A percentile compares a stretch with the other conserved stretches of the same genome.
Conservation (phyloP, 2,888 invertebrate species). For the Brachylomia viminalis region DNA sequence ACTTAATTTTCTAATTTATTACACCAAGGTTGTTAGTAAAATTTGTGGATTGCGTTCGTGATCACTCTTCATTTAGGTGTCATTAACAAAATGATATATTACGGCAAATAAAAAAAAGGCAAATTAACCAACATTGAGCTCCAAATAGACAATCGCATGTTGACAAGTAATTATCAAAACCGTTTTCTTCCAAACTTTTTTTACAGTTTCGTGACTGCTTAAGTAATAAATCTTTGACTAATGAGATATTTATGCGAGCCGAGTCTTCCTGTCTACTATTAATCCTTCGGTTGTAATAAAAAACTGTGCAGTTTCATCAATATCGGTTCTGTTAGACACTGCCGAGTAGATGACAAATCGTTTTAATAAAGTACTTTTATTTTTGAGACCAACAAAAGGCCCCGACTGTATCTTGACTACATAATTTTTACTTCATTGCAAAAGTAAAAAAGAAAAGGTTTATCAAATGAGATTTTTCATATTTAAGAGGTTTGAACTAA, state of each 20-base stretch:
- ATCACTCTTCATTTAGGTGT: slow-evolving; percentile 86
- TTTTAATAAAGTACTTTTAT: slow-evolving; percentile 63
- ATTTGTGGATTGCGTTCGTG: slow-evolving; percentile 79
- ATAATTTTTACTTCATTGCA: slow-evolving; percentile 16
- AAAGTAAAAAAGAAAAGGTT: slow-evolving; percentile 9
- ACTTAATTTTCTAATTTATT: slow-evolving; percentile 65
- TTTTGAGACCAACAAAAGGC: slow-evolving; percentile 39
- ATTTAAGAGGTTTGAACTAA: slow-evolving; percentile 18
- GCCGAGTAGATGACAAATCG: slow-evolving; percentile 65
- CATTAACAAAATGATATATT: slow-evolving; percentile 89
- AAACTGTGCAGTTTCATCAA: slow-evolving; percentile 78
- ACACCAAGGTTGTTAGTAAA: slow-evolving; percentile 68
- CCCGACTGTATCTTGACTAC: slow-evolving; percentile 47
- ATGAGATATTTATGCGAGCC: slow-evolving; percentile 90
- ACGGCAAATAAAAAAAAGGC: slow-evolving; percentile 82
- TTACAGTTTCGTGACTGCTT: slow-evolving; percentile 87
- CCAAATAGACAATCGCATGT: slow-evolving; percentile 90
- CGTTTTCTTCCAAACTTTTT: slow-evolving; percentile 85
- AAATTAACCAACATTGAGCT: slow-evolving; percentile 82
- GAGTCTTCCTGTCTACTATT: slow-evolving; percentile 86
- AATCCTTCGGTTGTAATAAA: slow-evolving; percentile 83
- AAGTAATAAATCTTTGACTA: slow-evolving; percentile 88
- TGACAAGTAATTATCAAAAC: slow-evolving; percentile 89
- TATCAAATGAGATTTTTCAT: slow-evolving; percentile 17
- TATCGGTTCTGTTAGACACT: slow-evolving; percentile 69